These are phyloP conservation scores for Dipodomys ordii DNA, from an alignment of 2,113 vertebrate species.

Conservation along the genomic window DNA sequence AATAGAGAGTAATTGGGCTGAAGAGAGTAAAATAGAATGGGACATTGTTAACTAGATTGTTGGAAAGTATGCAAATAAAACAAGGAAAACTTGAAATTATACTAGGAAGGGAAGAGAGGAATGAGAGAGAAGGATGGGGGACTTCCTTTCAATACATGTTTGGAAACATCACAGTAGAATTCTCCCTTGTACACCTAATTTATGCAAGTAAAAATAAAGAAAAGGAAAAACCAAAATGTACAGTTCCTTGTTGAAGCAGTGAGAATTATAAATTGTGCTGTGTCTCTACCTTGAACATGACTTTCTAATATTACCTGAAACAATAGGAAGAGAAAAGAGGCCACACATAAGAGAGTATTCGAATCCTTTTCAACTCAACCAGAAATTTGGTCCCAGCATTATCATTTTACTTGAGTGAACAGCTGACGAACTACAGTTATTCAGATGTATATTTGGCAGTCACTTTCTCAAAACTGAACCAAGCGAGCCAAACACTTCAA, in stretches of 20 bases:
- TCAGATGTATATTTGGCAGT: neutral
- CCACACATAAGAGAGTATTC: neutral
- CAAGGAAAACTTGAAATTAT: no score
- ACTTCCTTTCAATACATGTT: neutral
- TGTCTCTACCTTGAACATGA: neutral
- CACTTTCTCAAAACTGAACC: neutral
- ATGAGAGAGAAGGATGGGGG: neutral
- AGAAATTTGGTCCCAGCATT: neutral
- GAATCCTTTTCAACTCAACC: neutral
- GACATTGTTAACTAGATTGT: no score
- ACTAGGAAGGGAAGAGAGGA: no score
- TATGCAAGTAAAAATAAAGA: no score
- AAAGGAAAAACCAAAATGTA: neutral
- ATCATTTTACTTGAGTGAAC: neutral
- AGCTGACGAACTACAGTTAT: neutral
- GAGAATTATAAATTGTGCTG: neutral
- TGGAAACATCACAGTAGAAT: neutral
- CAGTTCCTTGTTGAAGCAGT: neutral
- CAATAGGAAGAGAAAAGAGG: neutral
- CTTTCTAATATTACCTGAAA: neutral
- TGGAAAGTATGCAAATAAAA: no score
- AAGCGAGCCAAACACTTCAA: constrained; percentile 1
- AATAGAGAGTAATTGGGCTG: no score
- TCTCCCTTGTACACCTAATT: no score
- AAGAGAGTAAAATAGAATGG: no score